Conservation (phyloP, 1,140 invertebrate species). For the Calliopsis andreniformis region DNA sequence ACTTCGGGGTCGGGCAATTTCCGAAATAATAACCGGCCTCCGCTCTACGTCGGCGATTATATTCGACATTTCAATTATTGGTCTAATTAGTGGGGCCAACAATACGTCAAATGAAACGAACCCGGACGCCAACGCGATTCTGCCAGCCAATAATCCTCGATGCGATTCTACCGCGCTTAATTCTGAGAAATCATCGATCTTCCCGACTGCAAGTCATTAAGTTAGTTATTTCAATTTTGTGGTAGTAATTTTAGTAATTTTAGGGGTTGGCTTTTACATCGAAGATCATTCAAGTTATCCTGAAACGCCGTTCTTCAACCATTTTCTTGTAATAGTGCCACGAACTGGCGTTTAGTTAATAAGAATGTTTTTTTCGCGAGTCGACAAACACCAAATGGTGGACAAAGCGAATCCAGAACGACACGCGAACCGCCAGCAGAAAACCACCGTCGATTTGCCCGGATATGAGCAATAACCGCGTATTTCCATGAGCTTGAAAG, state of each 20-base stretch:
- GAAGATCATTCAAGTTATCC: too few relatives aligned
- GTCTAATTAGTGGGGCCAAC: conserved; percentile 14
- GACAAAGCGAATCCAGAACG: background rate
- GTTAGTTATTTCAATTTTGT: too few relatives aligned
- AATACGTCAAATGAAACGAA: conserved; percentile 12
- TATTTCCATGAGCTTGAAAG: conserved; percentile 14
- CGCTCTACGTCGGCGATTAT: conserved; percentile 9
- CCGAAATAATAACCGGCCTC: conserved; percentile 52
- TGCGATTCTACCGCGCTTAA: background rate
- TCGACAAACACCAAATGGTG: background rate
- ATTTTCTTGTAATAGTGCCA: too few relatives aligned
- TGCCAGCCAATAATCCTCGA: background rate
- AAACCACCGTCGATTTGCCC: background rate
- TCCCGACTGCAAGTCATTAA: too few relatives aligned
- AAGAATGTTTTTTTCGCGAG: too few relatives aligned
- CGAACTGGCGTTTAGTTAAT: too few relatives aligned
- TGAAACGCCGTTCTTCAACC: too few relatives aligned
- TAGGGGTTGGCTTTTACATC: too few relatives aligned
- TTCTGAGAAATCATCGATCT: background rate
- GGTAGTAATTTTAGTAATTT: too few relatives aligned
- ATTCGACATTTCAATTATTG: conserved; percentile 40
- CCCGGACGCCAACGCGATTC: background rate
- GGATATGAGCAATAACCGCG: conserved; percentile 39
- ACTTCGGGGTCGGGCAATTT: conserved; percentile 50
- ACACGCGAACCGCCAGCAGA: background rate